Percentiles rank a stretch among this genome's conserved stretches.
Conservation (phyloP, 2,113 vertebrate species). For the Recurvirostra avosetta region DNA sequence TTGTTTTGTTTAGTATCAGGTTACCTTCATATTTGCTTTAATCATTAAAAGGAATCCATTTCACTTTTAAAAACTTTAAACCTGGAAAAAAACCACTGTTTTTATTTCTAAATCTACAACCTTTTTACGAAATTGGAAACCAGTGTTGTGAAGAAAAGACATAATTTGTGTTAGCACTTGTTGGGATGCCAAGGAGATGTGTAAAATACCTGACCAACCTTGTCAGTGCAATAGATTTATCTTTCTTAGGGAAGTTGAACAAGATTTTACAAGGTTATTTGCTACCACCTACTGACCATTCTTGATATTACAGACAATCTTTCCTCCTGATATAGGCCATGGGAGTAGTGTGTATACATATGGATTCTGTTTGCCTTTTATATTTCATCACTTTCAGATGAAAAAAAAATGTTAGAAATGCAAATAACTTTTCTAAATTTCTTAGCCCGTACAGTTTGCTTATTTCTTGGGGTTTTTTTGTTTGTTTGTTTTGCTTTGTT, state of each 20-base stretch:
- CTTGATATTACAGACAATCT: background rate
- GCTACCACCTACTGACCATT: slow-evolving; percentile 69
- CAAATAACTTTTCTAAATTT: background rate
- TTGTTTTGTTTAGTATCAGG: background rate
- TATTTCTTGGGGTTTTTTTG: accelerated
- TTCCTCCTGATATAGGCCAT: background rate
- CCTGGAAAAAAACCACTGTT: accelerated
- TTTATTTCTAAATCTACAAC: background rate
- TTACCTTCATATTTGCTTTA: background rate
- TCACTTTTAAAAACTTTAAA: background rate
- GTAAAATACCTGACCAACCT: background rate
- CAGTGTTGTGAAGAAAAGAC: background rate
- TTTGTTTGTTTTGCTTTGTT: background rate
- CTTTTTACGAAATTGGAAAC: background rate
- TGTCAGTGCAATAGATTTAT: accelerated
- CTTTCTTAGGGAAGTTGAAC: background rate
- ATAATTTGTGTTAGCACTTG: background rate
- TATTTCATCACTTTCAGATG: accelerated
- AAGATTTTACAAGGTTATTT: slow-evolving; percentile 55
- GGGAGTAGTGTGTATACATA: accelerated
- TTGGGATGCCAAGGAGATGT: background rate
- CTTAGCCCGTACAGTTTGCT: background rate
- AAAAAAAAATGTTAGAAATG: background rate
- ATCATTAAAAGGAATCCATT: background rate
- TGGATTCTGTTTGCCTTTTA: background rate